phyloP scores from a whole-genome alignment of 2,113 vertebrate species.

The Lampris incognitus region DNA sequence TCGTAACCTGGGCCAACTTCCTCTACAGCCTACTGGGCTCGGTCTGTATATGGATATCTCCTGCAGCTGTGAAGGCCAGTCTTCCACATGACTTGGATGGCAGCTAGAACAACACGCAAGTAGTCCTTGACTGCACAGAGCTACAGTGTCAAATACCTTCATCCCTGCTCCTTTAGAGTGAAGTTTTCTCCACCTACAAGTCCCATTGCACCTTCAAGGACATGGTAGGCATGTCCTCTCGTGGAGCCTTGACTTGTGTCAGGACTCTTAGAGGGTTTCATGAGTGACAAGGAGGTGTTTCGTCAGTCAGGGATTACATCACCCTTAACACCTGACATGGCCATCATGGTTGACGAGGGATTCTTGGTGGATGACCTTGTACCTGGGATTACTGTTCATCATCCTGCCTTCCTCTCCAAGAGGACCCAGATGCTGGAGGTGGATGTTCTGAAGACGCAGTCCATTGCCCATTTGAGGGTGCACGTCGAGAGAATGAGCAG shows the following conservation, averaged over 20 bases:
- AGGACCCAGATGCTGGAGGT: neutral
- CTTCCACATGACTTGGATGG: slow-evolving; percentile 4
- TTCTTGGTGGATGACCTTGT: slow-evolving; percentile 21
- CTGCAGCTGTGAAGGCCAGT: neutral
- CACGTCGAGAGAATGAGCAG: slow-evolving; percentile 16
- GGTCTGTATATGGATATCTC: slow-evolving; percentile 16
- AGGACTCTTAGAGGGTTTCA: slow-evolving; percentile 19
- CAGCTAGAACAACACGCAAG: slow-evolving; percentile 11
- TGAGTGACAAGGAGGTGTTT: slow-evolving; percentile 27
- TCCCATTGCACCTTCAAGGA: slow-evolving; percentile 24
- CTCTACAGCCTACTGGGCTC: neutral
- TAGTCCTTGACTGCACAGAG: slow-evolving; percentile 19
- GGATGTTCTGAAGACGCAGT: slow-evolving; percentile 7
- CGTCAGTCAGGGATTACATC: slow-evolving; percentile 6
- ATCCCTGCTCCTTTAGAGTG: slow-evolving; percentile 10
- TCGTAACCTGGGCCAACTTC: slow-evolving; percentile 6
- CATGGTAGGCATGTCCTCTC: slow-evolving; percentile 26
- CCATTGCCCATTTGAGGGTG: slow-evolving; percentile 9
- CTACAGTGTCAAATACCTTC: slow-evolving; percentile 24
- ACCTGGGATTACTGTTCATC: slow-evolving; percentile 4
- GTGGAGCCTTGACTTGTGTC: slow-evolving; percentile 27
- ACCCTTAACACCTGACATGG: slow-evolving; percentile 5
- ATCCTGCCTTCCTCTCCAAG: neutral
- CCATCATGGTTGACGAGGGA: slow-evolving; percentile 15
- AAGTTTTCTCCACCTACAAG: slow-evolving; percentile 24